Evolutionary conservation across 2,113 vertebrate genomes (phyloP).

Genomic region (Aleadryas rufinucha): DNA sequence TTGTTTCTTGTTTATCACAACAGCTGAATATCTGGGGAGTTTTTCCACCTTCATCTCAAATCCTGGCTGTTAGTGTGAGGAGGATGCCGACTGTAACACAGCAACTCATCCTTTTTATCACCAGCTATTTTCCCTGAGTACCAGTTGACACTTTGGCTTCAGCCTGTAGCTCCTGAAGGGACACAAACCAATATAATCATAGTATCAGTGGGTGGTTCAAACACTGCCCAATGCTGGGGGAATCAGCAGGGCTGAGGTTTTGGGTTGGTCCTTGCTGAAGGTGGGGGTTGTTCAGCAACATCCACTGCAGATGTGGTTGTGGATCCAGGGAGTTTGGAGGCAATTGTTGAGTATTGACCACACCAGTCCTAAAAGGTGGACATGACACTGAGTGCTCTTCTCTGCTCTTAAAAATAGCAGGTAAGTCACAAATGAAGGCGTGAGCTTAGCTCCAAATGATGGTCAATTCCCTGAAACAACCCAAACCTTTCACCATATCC

Average conservation of each 20-base stretch:
- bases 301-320: neutral
- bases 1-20: neutral
- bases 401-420: neutral
- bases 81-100: neutral
- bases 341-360: fast-evolving
- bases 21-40: neutral
- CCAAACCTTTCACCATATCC: conserved; percentile 17
- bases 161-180: neutral
- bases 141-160: neutral
- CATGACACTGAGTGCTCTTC: neutral
- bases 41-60: neutral
- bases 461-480: neutral
- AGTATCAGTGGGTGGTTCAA: neutral
- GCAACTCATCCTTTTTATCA: neutral
- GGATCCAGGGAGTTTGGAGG: neutral
- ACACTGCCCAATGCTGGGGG: neutral
- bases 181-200: neutral
- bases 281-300: neutral
- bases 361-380: neutral
- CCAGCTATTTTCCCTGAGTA: neutral
- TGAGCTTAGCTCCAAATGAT: neutral
- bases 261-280: neutral
- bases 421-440: neutral
- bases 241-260: neutral
- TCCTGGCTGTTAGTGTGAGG: neutral